A percentile compares a stretch with the other conserved stretches of the same genome.
These are phyloP conservation scores for Germaria angustata DNA, from an alignment of 2,888 invertebrate species.

Conservation along the genomic window DNA sequence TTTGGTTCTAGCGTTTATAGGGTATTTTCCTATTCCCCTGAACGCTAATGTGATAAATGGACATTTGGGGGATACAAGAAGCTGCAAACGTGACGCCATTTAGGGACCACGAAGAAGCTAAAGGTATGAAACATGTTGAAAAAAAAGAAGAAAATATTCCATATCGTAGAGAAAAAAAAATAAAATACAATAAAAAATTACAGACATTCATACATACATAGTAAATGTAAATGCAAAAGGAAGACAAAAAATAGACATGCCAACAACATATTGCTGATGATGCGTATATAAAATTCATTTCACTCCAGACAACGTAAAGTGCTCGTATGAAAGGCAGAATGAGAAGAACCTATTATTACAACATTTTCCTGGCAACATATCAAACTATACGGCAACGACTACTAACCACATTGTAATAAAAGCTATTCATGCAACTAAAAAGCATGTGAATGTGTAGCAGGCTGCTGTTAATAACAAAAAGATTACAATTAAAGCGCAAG, in stretches of 20 bases:
- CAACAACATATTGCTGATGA: slow-evolving; percentile 46
- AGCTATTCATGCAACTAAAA: background rate
- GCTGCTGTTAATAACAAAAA: background rate
- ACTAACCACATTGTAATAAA: slow-evolving; percentile 22
- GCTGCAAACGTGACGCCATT: slow-evolving; percentile 64
- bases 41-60: slow-evolving; percentile 59
- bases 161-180: background rate
- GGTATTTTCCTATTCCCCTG: background rate
- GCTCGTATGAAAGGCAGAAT: slow-evolving; percentile 1
- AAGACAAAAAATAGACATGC: background rate
- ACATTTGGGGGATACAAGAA: slow-evolving; percentile 61
- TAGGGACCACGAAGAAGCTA: slow-evolving; percentile 46
- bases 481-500: slow-evolving; percentile 6
- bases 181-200: too few species aligned
- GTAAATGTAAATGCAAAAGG: background rate
- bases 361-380: slow-evolving; percentile 47
- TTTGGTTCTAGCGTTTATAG: background rate
- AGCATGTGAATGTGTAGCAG: slow-evolving; percentile 30
- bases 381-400: slow-evolving; percentile 2
- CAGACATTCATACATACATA: slow-evolving; percentile 7
- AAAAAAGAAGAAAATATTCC: slow-evolving; percentile 9
- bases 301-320: slow-evolving; percentile 1
- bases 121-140: slow-evolving; percentile 45
- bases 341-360: slow-evolving; percentile 60
- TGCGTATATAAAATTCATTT: slow-evolving; percentile 49